Conservation (phyloP, 2,888 invertebrate species). For the Cosmorhoe ocellata region DNA sequence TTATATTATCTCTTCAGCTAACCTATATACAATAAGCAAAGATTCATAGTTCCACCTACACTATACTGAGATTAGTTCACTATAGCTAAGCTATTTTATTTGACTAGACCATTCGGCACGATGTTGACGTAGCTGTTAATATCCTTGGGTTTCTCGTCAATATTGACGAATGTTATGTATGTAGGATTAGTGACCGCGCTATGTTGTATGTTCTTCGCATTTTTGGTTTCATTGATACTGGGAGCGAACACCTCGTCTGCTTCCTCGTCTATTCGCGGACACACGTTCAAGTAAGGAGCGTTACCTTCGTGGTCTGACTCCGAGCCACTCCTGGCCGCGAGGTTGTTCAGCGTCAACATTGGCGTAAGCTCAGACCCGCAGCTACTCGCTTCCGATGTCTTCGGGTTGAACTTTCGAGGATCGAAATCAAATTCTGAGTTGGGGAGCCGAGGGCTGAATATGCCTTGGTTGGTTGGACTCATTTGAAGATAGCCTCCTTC, state of each 20-base stretch:
- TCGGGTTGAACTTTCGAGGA: slow-evolving; percentile 55
- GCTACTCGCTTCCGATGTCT: slow-evolving; percentile 49
- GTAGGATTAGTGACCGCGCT: slow-evolving; percentile 70
- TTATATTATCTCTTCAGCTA: slow-evolving; percentile 6
- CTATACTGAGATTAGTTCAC: slow-evolving; percentile 41
- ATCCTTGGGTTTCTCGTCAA: slow-evolving; percentile 67
- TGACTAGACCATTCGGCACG: slow-evolving; percentile 75
- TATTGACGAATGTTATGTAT: slow-evolving; percentile 64
- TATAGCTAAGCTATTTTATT: slow-evolving; percentile 46
- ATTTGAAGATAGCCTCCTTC: slow-evolving; percentile 84
- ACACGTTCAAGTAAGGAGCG: slow-evolving; percentile 61
- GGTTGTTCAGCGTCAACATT: slow-evolving; percentile 75
- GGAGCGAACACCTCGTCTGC: slow-evolving; percentile 69
- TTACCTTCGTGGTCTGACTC: slow-evolving; percentile 70
- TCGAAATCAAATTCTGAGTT: slow-evolving; percentile 80
- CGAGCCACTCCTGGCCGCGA: slow-evolving; percentile 64
- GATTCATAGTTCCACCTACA: slow-evolving; percentile 25
- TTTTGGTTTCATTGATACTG: slow-evolving; percentile 43
- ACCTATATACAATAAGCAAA: slow-evolving; percentile 3
- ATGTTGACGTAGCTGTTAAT: slow-evolving; percentile 57
- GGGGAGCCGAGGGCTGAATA: slow-evolving; percentile 81
- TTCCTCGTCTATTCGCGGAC: slow-evolving; percentile 67
- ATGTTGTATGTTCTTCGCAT: slow-evolving; percentile 59
- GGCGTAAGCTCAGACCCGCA: slow-evolving; percentile 77
- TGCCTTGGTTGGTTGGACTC: slow-evolving; percentile 73